Evolutionary conservation across 2,113 vertebrate genomes (phyloP).

Genomic region (Falcunculus frontatus): DNA sequence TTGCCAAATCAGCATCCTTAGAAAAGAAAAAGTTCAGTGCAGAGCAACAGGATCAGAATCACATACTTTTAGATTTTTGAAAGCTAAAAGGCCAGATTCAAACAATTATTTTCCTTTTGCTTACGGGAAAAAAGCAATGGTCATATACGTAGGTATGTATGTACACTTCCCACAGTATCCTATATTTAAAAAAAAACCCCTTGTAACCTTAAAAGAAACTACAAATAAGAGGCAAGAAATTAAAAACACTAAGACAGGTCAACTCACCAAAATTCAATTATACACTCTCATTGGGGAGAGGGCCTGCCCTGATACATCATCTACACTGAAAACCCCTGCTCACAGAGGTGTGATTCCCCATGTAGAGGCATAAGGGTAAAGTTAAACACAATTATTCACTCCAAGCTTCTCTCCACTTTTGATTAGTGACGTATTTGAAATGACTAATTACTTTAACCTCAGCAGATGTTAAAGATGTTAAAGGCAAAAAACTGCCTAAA

Average conservation of each 20-base stretch:
- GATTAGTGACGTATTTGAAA: not conserved
- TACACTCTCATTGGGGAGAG: not conserved
- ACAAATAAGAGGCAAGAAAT: not conserved
- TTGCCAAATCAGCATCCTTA: constrained; percentile 81
- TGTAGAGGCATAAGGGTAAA: not conserved
- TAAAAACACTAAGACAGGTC: not conserved
- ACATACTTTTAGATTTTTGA: not conserved
- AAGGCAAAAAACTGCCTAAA: not conserved
- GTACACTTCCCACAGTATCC: not conserved
- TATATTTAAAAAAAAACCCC: not conserved
- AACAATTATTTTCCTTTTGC: not conserved
- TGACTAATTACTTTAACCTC: not conserved
- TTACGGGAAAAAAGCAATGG: not conserved
- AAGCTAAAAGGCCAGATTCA: not conserved
- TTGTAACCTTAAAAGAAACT: not conserved
- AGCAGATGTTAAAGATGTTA: not conserved
- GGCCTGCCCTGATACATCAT: not conserved
- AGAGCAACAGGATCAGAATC: not conserved
- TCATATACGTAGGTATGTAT: not conserved
- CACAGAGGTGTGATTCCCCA: not conserved
- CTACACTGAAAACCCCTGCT: not conserved
- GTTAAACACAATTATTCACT: not conserved
- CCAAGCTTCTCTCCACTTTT: not conserved
- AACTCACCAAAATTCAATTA: not conserved
- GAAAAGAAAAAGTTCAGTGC: not conserved